phyloP scores from a whole-genome alignment of 2,888 invertebrate species.

The Zele albiditarsus region DNA sequence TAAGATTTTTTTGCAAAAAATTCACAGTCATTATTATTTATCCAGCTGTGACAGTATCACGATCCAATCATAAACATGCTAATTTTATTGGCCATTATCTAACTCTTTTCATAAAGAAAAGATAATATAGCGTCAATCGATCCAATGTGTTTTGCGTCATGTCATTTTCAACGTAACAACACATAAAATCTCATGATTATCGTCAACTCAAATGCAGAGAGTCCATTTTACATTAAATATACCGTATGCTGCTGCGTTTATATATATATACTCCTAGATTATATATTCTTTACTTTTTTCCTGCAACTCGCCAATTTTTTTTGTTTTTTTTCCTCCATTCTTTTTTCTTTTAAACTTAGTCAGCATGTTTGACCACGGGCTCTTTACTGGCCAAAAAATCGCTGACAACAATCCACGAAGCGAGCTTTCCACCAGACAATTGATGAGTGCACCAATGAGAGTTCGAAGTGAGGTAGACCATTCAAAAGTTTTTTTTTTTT shows the following conservation, averaged over 20 bases:
- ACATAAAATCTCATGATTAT: conserved; percentile 37
- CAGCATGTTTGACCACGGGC: conserved; percentile 32
- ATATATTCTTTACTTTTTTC: not conserved
- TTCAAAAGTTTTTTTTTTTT: not conserved
- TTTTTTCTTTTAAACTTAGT: conserved; percentile 26
- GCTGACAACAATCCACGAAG: conserved; percentile 21
- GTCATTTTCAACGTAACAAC: conserved; percentile 1
- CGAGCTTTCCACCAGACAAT: conserved; percentile 1
- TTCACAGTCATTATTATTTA: conserved; percentile 1
- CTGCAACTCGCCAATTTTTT: not conserved
- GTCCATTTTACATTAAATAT: conserved; percentile 16
- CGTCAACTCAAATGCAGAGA: conserved; percentile 10
- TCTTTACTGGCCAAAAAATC: conserved; percentile 19
- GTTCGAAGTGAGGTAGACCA: not conserved
- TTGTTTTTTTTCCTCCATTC: conserved; percentile 16
- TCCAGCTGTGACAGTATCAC: conserved; percentile 28
- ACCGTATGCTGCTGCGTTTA: not conserved
- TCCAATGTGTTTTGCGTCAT: conserved; percentile 10
- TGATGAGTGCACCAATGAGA: conserved; percentile 3
- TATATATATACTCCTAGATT: conserved; percentile 3
- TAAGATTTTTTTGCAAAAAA: not conserved
- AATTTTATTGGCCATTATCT: conserved; percentile 27
- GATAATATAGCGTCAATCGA: conserved; percentile 20
- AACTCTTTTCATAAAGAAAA: conserved; percentile 7
- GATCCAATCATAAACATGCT: conserved; percentile 31